A percentile compares a stretch with the other conserved stretches of the same genome.
Evolutionary conservation across 1,140 invertebrate species (phyloP).

Genomic region (Mamestra configurata): DNA sequence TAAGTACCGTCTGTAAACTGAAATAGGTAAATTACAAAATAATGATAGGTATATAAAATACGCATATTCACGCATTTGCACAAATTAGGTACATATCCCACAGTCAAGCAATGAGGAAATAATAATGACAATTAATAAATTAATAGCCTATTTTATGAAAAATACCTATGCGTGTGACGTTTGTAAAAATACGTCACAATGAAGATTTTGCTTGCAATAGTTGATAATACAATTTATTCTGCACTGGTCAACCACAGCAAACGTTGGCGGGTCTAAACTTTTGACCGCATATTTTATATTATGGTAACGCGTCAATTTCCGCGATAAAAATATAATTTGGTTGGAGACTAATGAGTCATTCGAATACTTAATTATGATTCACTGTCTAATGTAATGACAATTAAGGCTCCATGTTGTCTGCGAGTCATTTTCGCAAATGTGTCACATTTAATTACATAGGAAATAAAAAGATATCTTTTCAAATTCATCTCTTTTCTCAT

Average conservation of each 20-base stretch:
- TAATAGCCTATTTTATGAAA: not conserved
- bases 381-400: not conserved
- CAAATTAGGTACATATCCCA: not conserved
- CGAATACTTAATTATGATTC: not conserved
- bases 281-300: not conserved
- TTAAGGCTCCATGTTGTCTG: not conserved
- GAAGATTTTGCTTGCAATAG: not conserved
- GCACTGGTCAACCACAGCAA: not conserved
- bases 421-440: not conserved
- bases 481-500: no score
- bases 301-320: not conserved
- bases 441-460: no score
- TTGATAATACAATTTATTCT: not conserved
- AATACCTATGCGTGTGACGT: not conserved
- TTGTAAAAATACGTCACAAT: not conserved
- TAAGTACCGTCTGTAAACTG: no score
- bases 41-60: not conserved
- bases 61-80: not conserved
- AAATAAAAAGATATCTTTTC: no score
- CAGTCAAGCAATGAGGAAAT: slow-evolving; percentile 16
- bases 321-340: not conserved
- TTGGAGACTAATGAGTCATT: not conserved
- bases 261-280: not conserved
- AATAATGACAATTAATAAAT: slow-evolving; percentile 13
- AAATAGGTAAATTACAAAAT: not conserved